Conservation (phyloP, 2,888 invertebrate genomes). For the Heliconius ismenius region DNA sequence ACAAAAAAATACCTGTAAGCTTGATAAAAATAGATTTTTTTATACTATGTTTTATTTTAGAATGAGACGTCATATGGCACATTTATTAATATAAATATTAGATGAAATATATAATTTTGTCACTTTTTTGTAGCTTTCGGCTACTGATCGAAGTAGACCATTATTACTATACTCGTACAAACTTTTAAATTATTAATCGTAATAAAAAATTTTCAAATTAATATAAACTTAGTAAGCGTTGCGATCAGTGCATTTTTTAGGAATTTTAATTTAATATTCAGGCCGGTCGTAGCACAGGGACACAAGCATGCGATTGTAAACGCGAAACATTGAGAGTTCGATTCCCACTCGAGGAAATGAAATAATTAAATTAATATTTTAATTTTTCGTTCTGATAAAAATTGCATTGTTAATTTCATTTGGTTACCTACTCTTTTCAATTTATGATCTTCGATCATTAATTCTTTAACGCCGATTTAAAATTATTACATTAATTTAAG, state of each 20-base stretch:
- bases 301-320: too few relatives aligned
- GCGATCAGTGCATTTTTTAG: too few relatives aligned
- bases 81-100: neutral
- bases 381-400: too few relatives aligned
- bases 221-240: too few relatives aligned
- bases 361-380: too few relatives aligned
- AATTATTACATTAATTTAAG: neutral
- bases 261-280: too few relatives aligned
- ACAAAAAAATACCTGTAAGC: neutral
- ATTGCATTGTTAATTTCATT: too few relatives aligned
- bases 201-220: too few relatives aligned
- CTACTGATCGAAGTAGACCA: neutral
- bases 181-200: neutral
- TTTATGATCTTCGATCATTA: neutral
- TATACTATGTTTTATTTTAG: neutral
- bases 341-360: too few relatives aligned
- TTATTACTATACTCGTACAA: neutral
- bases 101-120: neutral
- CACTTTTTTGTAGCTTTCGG: neutral
- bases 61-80: neutral
- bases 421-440: neutral
- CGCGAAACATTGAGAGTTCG: too few relatives aligned
- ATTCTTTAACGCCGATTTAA: neutral
- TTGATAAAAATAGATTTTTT: neutral
- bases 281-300: too few relatives aligned